phyloP scores from a whole-genome alignment of 2,113 vertebrate species.

The Cacatua alba region DNA sequence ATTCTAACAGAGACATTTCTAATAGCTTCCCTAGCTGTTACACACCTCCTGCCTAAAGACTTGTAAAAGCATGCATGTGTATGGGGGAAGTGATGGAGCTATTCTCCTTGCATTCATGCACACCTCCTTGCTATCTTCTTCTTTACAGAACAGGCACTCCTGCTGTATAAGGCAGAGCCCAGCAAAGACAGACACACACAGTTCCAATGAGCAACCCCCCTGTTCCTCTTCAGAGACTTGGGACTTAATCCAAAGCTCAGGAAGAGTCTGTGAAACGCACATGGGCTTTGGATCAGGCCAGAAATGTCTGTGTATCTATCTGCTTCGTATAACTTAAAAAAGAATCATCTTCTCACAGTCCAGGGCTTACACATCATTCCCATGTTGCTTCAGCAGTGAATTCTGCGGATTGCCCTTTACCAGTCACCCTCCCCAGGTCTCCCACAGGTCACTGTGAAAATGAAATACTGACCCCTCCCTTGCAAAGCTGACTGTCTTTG shows the following conservation, averaged over 20 bases:
- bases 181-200: not conserved
- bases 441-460: constrained; percentile 4
- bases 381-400: not conserved
- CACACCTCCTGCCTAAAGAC: not conserved
- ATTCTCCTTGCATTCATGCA: not conserved
- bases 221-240: not conserved
- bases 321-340: not conserved
- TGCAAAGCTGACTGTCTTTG: not conserved
- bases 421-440: not conserved
- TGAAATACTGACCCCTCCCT: not conserved
- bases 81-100: accelerated
- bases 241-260: not conserved
- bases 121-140: not conserved
- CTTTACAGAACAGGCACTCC: not conserved
- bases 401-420: not conserved
- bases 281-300: not conserved
- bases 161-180: not conserved
- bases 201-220: not conserved
- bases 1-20: not conserved
- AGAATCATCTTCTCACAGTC: not conserved
- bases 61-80: accelerated
- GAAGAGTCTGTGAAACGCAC: not conserved
- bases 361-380: not conserved
- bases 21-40: not conserved
- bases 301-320: not conserved